phyloP scores from a whole-genome alignment of 64 coral and sea anemone species.

The Stichodactyla mertensii region DNA sequence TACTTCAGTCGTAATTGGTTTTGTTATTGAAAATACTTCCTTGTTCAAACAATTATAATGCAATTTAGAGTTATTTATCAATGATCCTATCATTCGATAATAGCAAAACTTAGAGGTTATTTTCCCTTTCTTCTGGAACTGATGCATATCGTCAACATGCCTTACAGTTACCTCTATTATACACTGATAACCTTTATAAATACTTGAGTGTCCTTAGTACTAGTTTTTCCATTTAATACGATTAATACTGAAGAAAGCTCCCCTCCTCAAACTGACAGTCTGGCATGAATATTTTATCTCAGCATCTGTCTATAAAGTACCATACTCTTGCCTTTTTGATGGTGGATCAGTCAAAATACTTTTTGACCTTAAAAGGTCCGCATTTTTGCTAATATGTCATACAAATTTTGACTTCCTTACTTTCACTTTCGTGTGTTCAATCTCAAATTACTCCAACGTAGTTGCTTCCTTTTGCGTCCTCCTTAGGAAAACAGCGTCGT shows the following conservation, averaged over 20 bases:
- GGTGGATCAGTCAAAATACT: neutral
- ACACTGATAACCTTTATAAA: no score
- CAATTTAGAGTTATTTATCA: neutral
- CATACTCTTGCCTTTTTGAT: neutral
- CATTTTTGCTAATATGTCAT: neutral
- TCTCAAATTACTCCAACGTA: neutral
- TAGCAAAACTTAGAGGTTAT: no score
- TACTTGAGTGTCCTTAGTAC: no score
- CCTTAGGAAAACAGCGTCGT: neutral
- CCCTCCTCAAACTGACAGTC: no score
- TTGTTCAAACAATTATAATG: neutral
- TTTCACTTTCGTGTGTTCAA: neutral
- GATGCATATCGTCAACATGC: no score
- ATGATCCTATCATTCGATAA: neutral
- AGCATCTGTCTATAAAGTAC: no score
- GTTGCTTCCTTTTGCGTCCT: constrained; percentile 1
- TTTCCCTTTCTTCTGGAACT: no score
- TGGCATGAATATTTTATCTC: no score
- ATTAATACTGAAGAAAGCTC: no score
- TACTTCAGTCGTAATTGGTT: neutral
- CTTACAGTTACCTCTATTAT: no score
- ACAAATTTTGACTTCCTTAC: neutral
- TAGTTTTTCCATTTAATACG: no score
- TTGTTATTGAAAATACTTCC: neutral
- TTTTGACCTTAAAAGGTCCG: neutral